Evolutionary conservation across 1,140 invertebrate species (phyloP), one percentile per base, ranked within the genome.

Genomic region (Apolygus lucorum): DNA sequence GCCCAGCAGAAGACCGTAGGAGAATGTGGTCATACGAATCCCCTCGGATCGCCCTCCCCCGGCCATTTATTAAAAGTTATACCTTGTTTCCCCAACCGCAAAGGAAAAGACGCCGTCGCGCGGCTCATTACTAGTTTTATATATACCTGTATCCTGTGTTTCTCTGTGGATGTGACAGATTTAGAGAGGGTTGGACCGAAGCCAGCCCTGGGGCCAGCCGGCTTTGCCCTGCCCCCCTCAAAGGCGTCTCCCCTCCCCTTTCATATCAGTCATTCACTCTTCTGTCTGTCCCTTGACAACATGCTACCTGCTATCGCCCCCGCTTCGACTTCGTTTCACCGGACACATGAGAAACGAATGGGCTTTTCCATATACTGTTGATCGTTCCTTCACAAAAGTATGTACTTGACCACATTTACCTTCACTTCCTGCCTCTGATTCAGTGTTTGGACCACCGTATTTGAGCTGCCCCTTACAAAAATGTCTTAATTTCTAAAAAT

Each of bases 141-240:
- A 65, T 28, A 25, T 65, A 65, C 28, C 63, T 27, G 63, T 27
- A 65, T 28, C 26, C 28, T 65, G 63, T 27, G 63, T 65, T 65
- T 21, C 25, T 11, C 63, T 28, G 14, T 59, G 68, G 68, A 62
- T 52, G 68, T 64, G 29, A 69, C 68, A 69, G 28, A 69, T 64
- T 69, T 69, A 69, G 68, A 69, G 54, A 64, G 62, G 1, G 63
- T 28, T 63, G 68, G 68, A n/a, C 29, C 34, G 34, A 4, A 4
- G 34, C 34, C 34, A n/a, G n/a, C n/a, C n/a, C n/a, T n/a, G n/a
- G n/a, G n/a, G n/a, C 34, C 4, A 42, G 17, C 34, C 34, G 17
- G 34, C 34, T 4, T 42, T 17, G 4, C 4, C 34, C 34, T 17
- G 34, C 34, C 34, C 34, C n/a, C n/a, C n/a, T n/a, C n/a, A n/a